These are phyloP conservation scores for Drosophila busckii DNA, from an alignment of 1,140 invertebrate species.

Conservation along the genomic window DNA sequence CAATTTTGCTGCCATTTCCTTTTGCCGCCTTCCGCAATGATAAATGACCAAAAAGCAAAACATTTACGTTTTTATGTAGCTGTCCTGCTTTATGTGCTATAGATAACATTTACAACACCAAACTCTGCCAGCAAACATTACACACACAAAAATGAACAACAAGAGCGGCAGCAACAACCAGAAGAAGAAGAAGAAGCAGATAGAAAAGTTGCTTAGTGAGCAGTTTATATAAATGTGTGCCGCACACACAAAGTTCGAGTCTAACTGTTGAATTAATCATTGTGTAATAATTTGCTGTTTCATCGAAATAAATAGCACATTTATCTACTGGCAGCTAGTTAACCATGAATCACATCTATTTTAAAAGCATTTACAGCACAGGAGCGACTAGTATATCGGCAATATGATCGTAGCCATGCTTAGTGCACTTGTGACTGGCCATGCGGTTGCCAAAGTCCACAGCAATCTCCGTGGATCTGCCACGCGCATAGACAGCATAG, in stretches of 20 bases:
- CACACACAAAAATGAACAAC: too few species aligned
- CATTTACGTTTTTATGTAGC: slow-evolving; percentile 28
- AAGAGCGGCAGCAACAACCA: too few species aligned
- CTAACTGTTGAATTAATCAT: slow-evolving; percentile 52
- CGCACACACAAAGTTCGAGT: slow-evolving; percentile 25
- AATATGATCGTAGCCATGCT: slow-evolving; percentile 78
- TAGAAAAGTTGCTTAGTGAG: too few species aligned
- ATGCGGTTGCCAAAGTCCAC: slow-evolving; percentile 82
- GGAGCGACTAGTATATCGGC: background rate
- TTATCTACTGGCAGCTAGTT: too few species aligned
- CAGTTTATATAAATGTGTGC: slow-evolving; percentile 53
- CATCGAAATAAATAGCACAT: too few species aligned
- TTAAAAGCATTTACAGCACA: background rate
- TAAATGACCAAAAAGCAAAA: slow-evolving; percentile 45
- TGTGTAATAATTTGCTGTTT: slow-evolving; percentile 50
- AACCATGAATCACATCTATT: too few species aligned
- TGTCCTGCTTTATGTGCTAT: slow-evolving; percentile 11
- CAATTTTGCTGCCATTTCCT: slow-evolving; percentile 31
- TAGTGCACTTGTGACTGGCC: slow-evolving; percentile 83
- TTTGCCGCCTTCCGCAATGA: slow-evolving; percentile 35
- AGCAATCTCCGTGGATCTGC: slow-evolving; percentile 34
- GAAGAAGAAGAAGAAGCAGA: too few species aligned
- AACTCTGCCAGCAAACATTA: slow-evolving; percentile 3
- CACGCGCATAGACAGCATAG: slow-evolving; percentile 59
- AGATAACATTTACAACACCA: slow-evolving; percentile 43